Percentiles rank a stretch among this genome's conserved stretches.
Evolutionary conservation across 2,113 vertebrate genomes (phyloP).

Genomic region (Apus apus): DNA sequence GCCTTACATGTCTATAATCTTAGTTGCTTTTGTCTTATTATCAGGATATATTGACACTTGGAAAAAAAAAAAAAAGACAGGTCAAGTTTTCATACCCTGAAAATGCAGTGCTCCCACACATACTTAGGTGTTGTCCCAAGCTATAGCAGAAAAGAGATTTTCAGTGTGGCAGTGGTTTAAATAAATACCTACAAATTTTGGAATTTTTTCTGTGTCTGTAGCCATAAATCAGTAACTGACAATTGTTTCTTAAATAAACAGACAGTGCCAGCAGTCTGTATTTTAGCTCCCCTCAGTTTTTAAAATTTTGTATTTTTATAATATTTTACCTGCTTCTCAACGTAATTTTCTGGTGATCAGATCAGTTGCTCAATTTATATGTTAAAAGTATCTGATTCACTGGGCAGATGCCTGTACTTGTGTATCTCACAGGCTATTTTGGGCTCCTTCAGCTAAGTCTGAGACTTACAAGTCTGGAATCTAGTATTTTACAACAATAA

Average conservation of each 20-base stretch:
- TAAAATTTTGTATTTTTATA: background rate
- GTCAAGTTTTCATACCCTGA: background rate
- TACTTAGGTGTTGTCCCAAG: background rate
- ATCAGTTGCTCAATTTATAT: background rate
- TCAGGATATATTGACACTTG: background rate
- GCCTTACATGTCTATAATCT: background rate
- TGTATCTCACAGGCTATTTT: background rate
- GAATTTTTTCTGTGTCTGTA: background rate
- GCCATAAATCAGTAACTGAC: background rate
- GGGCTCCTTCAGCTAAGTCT: background rate
- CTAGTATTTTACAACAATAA: background rate
- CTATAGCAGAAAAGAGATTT: background rate
- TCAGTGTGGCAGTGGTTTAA: background rate
- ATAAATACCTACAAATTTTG: background rate
- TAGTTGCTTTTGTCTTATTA: background rate
- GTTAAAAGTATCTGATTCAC: background rate
- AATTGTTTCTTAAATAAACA: background rate
- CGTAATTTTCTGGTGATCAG: background rate
- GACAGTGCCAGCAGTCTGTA: background rate
- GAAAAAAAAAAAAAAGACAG: background rate
- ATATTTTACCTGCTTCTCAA: background rate
- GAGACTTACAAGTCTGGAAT: background rate
- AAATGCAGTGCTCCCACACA: background rate
- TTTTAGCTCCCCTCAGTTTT: background rate
- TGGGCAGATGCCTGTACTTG: background rate